Conservation (phyloP, 2,888 invertebrate genomes). For the Patella caerulea region DNA sequence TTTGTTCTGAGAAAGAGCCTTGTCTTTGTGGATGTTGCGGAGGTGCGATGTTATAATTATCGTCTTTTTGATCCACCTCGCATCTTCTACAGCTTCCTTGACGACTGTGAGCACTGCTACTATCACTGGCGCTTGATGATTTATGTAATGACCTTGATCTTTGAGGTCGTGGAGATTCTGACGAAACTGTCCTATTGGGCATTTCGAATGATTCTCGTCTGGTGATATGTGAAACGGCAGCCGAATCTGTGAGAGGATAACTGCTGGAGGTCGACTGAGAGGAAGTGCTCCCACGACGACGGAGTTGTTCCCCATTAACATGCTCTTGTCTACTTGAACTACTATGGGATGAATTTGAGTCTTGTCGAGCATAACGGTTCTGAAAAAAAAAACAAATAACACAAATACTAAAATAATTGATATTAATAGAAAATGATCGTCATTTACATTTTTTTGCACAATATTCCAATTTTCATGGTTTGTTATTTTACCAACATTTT, state of each 20-base stretch:
- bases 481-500: too few relatives aligned
- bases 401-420: too few relatives aligned
- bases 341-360: conserved; percentile 63
- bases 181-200: conserved; percentile 38
- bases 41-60: conserved; percentile 17
- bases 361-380: conserved; percentile 68
- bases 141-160: conserved; percentile 40
- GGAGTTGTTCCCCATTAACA: conserved; percentile 51
- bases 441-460: too few relatives aligned
- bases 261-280: conserved; percentile 55
- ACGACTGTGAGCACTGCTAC: conserved; percentile 37
- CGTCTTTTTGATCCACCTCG: conserved; percentile 15
- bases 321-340: conserved; percentile 59
- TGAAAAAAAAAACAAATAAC: conserved; percentile 35
- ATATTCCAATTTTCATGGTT: too few relatives aligned
- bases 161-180: conserved; percentile 58
- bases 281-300: conserved; percentile 63
- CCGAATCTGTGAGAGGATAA: conserved; percentile 49
- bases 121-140: conserved; percentile 28
- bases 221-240: conserved; percentile 51
- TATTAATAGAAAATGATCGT: too few relatives aligned
- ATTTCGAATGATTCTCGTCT: conserved; percentile 45
- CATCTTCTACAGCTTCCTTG: conserved; percentile 36
- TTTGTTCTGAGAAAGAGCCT: conserved; percentile 42
- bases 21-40: conserved; percentile 33